Conservation (phyloP, 2,888 invertebrate species). For the Selenia dentaria region DNA sequence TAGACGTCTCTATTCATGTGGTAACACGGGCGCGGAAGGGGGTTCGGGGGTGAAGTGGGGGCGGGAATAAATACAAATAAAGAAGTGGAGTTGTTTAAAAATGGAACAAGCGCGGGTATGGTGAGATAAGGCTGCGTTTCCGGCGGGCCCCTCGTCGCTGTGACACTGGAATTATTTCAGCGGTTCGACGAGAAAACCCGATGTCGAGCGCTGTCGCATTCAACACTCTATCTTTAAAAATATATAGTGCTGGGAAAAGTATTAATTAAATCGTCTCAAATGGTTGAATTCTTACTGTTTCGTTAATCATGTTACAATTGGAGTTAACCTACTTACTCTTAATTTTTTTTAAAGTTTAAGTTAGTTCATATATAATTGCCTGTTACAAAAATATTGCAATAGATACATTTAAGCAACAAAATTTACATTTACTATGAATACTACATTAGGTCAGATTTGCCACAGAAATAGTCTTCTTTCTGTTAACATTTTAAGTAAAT, state of each 20-base stretch:
- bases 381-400: no score
- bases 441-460: no score
- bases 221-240: conserved; percentile 83
- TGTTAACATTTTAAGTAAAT: no score
- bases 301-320: no score
- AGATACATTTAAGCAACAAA: no score
- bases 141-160: conserved; percentile 66
- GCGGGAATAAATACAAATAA: conserved; percentile 77
- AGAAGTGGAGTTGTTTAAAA: conserved; percentile 83
- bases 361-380: no score
- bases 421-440: no score
- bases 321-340: no score
- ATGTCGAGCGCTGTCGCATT: conserved; percentile 78
- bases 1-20: conserved; percentile 80
- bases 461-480: no score
- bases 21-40: conserved; percentile 65
- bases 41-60: conserved; percentile 45
- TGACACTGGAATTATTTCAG: conserved; percentile 79
- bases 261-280: conserved; percentile 7
- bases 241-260: conserved; percentile 55
- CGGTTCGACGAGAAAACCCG: conserved; percentile 76
- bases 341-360: no score
- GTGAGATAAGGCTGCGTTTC: conserved; percentile 82
- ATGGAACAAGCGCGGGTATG: conserved; percentile 80
- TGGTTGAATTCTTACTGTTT: no score